phyloP scores from a whole-genome alignment of 2,888 invertebrate species.

The Caenorhabditis sp. region DNA sequence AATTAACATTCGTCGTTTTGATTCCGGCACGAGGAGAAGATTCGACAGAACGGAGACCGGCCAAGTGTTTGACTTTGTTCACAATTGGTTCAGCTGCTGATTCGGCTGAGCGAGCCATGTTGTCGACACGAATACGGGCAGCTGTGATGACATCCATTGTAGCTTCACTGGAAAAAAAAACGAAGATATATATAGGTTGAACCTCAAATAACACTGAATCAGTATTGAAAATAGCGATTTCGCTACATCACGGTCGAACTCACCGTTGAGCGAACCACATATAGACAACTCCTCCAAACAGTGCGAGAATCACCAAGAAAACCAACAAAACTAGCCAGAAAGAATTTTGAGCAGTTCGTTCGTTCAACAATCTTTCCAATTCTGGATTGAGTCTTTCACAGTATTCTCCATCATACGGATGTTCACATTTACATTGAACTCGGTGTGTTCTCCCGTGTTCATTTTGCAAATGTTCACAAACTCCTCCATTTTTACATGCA shows the following conservation, averaged over 20 bases:
- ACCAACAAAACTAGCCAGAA: slow-evolving; percentile 8
- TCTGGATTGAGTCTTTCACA: slow-evolving; percentile 36
- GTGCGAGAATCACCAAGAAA: slow-evolving; percentile 17
- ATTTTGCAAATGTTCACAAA: slow-evolving; percentile 25
- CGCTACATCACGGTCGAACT: too few relatives aligned
- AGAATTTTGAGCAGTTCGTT: background rate
- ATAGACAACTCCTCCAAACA: slow-evolving; percentile 12
- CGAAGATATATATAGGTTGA: too few relatives aligned
- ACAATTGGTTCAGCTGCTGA: slow-evolving; percentile 30
- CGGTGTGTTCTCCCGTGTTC: slow-evolving; percentile 29
- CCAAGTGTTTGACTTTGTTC: slow-evolving; percentile 22
- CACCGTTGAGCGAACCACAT: slow-evolving; percentile 17
- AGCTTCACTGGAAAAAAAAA: slow-evolving; percentile 18
- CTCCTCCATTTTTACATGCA: slow-evolving; percentile 38
- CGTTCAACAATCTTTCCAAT: slow-evolving; percentile 21
- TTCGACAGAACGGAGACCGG: background rate
- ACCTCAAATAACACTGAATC: too few relatives aligned
- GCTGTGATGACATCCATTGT: slow-evolving; percentile 17
- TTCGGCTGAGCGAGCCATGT: slow-evolving; percentile 31
- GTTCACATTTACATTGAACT: slow-evolving; percentile 28
- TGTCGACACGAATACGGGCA: slow-evolving; percentile 26
- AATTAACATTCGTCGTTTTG: slow-evolving; percentile 31
- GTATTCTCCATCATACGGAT: slow-evolving; percentile 29
- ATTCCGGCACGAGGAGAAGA: slow-evolving; percentile 23
- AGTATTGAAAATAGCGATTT: too few relatives aligned